These are phyloP conservation scores for Blastobasis adustella DNA, from an alignment of 2,888 invertebrate genomes.

Conservation along the genomic window DNA sequence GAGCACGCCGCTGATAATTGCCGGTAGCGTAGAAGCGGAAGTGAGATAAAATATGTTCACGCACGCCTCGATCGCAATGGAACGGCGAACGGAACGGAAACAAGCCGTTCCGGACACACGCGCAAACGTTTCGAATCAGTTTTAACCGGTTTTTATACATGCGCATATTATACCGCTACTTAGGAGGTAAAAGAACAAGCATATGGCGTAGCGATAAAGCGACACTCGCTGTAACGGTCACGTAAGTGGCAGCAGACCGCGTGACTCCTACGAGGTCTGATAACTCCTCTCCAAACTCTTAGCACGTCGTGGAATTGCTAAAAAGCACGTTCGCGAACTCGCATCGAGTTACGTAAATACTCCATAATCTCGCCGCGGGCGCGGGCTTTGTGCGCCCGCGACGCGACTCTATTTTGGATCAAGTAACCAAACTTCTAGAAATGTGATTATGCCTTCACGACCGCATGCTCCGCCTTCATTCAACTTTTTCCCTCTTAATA, in stretches of 20 bases:
- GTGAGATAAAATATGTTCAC: slow-evolving; percentile 68
- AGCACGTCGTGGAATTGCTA: slow-evolving; percentile 51
- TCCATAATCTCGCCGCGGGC: slow-evolving; percentile 53
- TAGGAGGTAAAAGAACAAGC: too few species aligned
- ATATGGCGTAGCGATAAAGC: too few species aligned
- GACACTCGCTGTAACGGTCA: too few species aligned
- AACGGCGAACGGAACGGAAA: slow-evolving; percentile 24
- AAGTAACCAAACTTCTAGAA: slow-evolving; percentile 34
- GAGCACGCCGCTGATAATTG: slow-evolving; percentile 63
- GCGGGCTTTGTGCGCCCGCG: slow-evolving; percentile 41
- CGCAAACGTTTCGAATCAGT: slow-evolving; percentile 16
- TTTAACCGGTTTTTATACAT: too few species aligned
- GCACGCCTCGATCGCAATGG: slow-evolving; percentile 50
- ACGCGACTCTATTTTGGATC: slow-evolving; percentile 32
- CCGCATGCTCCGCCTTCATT: slow-evolving; percentile 43
- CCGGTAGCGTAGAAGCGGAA: slow-evolving; percentile 48
- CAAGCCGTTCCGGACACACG: slow-evolving; percentile 34
- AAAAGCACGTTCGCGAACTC: slow-evolving; percentile 51
- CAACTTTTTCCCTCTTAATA: slow-evolving; percentile 63
- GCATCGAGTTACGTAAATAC: slow-evolving; percentile 51
- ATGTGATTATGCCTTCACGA: slow-evolving; percentile 47
- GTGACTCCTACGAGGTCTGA: slow-evolving; percentile 27
- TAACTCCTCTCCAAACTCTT: slow-evolving; percentile 35
- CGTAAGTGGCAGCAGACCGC: not conserved
- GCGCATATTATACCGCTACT: too few species aligned